Evolutionary conservation across 2,113 vertebrate genomes (phyloP).

Genomic region (Patagioenas fasciata): DNA sequence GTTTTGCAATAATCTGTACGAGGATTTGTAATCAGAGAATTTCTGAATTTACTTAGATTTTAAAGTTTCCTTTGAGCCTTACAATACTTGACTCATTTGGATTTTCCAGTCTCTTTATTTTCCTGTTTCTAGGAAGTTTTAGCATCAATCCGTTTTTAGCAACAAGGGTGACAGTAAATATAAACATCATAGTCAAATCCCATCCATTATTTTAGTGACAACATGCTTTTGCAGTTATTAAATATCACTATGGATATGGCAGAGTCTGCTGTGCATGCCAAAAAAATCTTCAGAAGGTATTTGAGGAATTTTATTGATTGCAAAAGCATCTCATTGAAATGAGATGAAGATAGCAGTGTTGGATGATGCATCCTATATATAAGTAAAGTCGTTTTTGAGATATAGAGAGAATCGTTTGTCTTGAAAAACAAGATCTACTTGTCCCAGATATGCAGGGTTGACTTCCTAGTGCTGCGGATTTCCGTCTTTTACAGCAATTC

Average conservation of each 20-base stretch:
- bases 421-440: background rate
- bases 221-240: slow-evolving; percentile 20
- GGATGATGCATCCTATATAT: slow-evolving; percentile 4
- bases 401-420: background rate
- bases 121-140: background rate
- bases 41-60: background rate
- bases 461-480: background rate
- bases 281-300: background rate
- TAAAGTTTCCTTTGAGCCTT: background rate
- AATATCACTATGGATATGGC: background rate
- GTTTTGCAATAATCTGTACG: background rate
- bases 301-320: slow-evolving; percentile 36
- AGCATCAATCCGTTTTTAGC: background rate
- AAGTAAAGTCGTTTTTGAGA: background rate
- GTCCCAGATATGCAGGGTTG: background rate
- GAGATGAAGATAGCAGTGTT: background rate
- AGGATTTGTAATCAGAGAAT: background rate
- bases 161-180: slow-evolving; percentile 12
- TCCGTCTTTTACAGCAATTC: background rate
- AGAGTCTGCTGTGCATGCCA: background rate
- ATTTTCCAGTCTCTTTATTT: background rate
- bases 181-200: background rate
- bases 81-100: background rate
- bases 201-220: slow-evolving; percentile 46
- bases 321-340: background rate